Base-by-base conservation (phyloP, 2,113 vertebrate genomes). In the Anhinga rufa region DNA sequence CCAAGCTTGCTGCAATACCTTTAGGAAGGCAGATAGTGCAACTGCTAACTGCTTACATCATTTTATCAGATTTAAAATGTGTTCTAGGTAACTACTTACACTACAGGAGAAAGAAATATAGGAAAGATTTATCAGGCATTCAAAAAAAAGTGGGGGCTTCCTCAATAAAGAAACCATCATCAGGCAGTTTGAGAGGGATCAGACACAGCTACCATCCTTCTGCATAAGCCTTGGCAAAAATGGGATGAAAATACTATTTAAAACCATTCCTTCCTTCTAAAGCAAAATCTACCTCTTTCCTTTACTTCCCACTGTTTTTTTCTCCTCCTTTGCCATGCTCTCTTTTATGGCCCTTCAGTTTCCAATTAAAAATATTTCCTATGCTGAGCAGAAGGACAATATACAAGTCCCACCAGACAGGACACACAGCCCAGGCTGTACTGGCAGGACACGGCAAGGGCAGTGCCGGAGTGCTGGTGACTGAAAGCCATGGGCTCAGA, bases 391-490 rank as follows among this genome's bases (percentile, higher is more conserved):
- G 55, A 51, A 84, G 62, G 40, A 76, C 0, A 3, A 52, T 52
- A 42, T 8, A 2, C 18, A 54, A n/a, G 28, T 65, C 17, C 31
- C 48, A 46, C 6, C 12, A 31, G 40, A 16, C 2, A 22, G 40
- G 70, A 40, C 22, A 19, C 25, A 29, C 42, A 72, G 16, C 40
- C 36, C 29, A 48, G 54, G 36, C 11, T 20, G 17, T 1, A 17
- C 12, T 2, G 3, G n/a, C 36, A 69, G 28, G 36, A 78, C 8
- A 10, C 0, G 0, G 11, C 16, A 65, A 48, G 9, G 52, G 32
- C 57, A 79, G 48, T n/a, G 15, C 17, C 3, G 2, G 31, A 72
- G 25, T 12, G 9, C 40, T 8, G 2, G 22, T 32, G 65, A 29
- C 42, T 24, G 57, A 25, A 69, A 83, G 17, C 12, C 60, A 9